Base-by-base conservation (phyloP, 2,797 vertebrate genomes). In the Sphenopsis melanotis region DNA sequence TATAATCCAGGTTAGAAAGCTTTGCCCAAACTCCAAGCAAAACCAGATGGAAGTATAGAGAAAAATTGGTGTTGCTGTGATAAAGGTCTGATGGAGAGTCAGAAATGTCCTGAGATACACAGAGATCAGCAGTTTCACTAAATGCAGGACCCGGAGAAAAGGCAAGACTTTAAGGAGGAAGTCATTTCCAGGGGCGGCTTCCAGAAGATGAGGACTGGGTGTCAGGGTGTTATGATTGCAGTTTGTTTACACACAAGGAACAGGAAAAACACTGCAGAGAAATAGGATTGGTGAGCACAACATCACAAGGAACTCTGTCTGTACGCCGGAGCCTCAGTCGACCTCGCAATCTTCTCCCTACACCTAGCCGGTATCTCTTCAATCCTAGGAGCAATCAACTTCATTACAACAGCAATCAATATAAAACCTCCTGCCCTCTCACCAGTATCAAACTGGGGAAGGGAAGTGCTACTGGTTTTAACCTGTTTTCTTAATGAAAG, bases 401-500 rank as follows among this genome's bases (percentile, higher is more conserved):
- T 46, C 44, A 46, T 46, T 46, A 13, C 44, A 46, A 23, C 22
- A 13, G 44, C 44, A 46, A 46, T 46, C 44, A 46, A 46, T 46
- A 46, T 8, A 8, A 23, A 46, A 46, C 44, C 44, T 23, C 44
- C 44, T 46, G 44, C 44, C 44, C 44, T 46, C 50, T 83, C 72
- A 61, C 2, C n/a, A 60, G 22, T 68, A 37, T 5, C 0, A 0
- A 52, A 37, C 0, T 55, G 61, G 13, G n/a, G 42, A 86, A 84
- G n/a, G 24, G 22, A 88, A 94, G 29, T 37, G 17, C 21, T 22
- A 66, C 37, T 12, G 46, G 15, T 91, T 80, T 83, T 36, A 75
- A 20, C 11, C n/a, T 55, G 22, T 36, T 90, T 88, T 61, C 44
- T 69, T 71, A 60, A 44, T 52, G 59, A 65, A 68, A 68, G 36